Percentiles rank a stretch among this genome's conserved stretches.
Conservation (phyloP, 2,797 vertebrate species). For the Gambusia yucatana region DNA sequence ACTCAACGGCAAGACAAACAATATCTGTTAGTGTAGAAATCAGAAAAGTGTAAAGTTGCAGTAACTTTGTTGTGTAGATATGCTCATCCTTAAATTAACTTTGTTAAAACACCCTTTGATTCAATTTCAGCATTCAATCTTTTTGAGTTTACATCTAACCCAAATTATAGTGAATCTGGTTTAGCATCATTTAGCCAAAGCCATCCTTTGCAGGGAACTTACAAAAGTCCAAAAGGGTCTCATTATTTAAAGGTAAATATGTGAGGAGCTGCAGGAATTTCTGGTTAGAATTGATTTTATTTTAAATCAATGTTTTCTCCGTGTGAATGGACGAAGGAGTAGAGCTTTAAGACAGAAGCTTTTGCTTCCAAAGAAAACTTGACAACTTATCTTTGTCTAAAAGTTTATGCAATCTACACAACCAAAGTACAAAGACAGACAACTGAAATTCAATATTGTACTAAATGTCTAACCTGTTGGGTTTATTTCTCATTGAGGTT, state of each 20-base stretch:
- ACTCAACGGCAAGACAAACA: not conserved
- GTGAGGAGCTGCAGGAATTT: not conserved
- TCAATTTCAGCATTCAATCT: not conserved
- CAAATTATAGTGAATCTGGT: not conserved
- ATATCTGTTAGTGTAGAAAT: not conserved
- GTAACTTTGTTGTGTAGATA: not conserved
- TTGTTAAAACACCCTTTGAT: not conserved
- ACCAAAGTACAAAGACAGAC: not conserved
- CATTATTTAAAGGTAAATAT: not conserved
- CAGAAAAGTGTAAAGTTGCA: not conserved
- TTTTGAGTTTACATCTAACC: not conserved
- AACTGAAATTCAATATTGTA: not conserved
- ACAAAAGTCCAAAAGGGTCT: not conserved
- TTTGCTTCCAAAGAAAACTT: not conserved
- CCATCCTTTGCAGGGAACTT: not conserved
- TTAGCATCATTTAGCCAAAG: not conserved
- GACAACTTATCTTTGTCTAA: not conserved
- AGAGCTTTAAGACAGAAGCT: not conserved
- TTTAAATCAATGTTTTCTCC: not conserved
- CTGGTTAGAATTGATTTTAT: not conserved
- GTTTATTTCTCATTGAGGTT: not conserved
- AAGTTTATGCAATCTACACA: not conserved
- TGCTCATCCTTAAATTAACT: not conserved
- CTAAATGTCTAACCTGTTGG: not conserved
- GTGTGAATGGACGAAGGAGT: not conserved